A percentile compares a stretch with the other conserved stretches of the same genome.
These are phyloP conservation scores for Hippopotamyrus pictus DNA, from an alignment of 2,797 vertebrate genomes.

Conservation along the genomic window DNA sequence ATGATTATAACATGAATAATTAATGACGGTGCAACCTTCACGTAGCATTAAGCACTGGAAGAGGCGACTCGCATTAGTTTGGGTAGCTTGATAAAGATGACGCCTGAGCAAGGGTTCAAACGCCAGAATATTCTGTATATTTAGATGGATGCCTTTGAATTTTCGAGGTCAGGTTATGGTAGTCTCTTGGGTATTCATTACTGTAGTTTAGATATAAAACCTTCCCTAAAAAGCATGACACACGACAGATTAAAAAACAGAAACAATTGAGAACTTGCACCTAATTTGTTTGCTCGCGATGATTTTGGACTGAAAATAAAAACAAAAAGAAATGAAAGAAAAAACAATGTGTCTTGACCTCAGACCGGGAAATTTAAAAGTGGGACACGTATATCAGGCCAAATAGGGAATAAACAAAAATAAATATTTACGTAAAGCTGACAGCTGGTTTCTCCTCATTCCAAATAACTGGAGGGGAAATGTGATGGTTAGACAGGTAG, in stretches of 20 bases:
- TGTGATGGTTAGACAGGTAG: neutral
- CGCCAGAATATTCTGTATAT: neutral
- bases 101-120: neutral
- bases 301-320: neutral
- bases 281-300: neutral
- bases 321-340: neutral
- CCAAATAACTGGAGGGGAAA: neutral
- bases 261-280: neutral
- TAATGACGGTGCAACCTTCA: neutral
- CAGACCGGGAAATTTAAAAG: neutral
- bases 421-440: neutral
- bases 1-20: neutral
- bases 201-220: neutral
- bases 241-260: neutral
- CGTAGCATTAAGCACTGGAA: neutral
- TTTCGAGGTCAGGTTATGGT: neutral
- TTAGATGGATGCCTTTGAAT: neutral
- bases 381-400: neutral
- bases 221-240: neutral
- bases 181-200: conserved; percentile 13
- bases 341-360: neutral
- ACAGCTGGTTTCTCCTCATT: neutral
- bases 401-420: conserved; percentile 5
- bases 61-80: neutral
- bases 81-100: too few species aligned